Base-by-base conservation (phyloP, 2,113 vertebrate genomes). In the Varanus komodoensis region DNA sequence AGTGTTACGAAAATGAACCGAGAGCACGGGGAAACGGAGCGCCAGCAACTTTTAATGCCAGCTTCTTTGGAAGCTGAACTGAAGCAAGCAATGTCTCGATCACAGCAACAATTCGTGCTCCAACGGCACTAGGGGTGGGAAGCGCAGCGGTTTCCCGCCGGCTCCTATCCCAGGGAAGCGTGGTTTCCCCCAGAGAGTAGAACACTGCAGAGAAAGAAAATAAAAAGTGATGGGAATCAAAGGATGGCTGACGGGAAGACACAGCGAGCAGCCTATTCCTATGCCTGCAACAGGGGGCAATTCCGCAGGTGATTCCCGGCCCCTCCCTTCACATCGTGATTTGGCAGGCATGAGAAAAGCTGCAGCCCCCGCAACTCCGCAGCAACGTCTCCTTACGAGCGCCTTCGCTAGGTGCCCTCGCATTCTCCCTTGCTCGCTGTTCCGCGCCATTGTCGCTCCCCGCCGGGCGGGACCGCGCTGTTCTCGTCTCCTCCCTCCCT, bases 401-500 rank as follows among this genome's bases (percentile, higher is more conserved):
- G 6, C 44, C 82, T 54, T 48, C 32, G 12, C 19, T 48, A 12
- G 21, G 0, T 71, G 87, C 84, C 85, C 44, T 75, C 92, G 95
- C 77, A 87, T 9, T 14, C n/a, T 44, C 27, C 44, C 25, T 8
- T 61, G 86, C 80, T 87, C 73, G 82, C 88, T 86, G 91, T 84
- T 44, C 68, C 81, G 89, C 77, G 90, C 91, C 15, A 0, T 57
- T 87, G 89, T n/a, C 77, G 82, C 87, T 91, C 91, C 90, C 87
- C 91, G 92, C 95, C 95, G 91, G 34, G 61, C 92, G 84, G 92
- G 93, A 90, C 92, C 32, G 90, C 54, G 71, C 90, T 93, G 91
- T 92, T 87, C 91, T 94, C 79, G 90, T 92, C 92, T 89, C 92
- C 91, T 96, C 92, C 93, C 93, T 96, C 90, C 87, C 90, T 94